phyloP scores from a whole-genome alignment of 2,888 invertebrate genomes.

The Craniophora ligustri region DNA sequence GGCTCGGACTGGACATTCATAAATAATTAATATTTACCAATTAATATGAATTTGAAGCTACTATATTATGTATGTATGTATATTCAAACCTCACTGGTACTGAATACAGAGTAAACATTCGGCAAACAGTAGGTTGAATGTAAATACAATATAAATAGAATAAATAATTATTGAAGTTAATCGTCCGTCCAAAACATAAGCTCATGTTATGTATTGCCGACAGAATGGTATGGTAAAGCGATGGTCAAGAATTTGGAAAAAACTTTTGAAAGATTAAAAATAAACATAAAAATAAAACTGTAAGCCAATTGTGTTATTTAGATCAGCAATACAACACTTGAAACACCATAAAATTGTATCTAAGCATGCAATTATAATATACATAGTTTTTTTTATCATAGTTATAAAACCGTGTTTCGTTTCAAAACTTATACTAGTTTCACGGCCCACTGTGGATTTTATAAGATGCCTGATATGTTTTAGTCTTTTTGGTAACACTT shows the following conservation, averaged over 20 bases:
- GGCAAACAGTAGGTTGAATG: neutral
- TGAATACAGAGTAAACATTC: conserved; percentile 8
- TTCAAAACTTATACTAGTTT: conserved; percentile 45
- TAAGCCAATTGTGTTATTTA: conserved; percentile 78
- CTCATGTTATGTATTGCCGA: conserved; percentile 83
- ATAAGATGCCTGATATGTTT: conserved; percentile 43
- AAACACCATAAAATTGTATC: conserved; percentile 53
- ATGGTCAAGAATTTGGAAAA: conserved; percentile 72
- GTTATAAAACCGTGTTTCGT: conserved; percentile 50
- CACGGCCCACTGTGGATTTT: conserved; percentile 38
- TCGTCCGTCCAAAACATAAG: conserved; percentile 60
- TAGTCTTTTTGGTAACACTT: conserved; percentile 50
- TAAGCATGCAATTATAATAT: conserved; percentile 61
- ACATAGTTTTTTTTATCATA: conserved; percentile 42
- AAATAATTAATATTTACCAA: conserved; percentile 1
- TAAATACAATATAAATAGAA: neutral
- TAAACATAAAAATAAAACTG: conserved; percentile 54
- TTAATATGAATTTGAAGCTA: neutral
- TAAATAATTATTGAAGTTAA: neutral
- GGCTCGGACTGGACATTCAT: conserved; percentile 26
- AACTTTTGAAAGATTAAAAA: conserved; percentile 54
- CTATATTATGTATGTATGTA: neutral
- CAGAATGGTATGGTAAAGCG: conserved; percentile 72
- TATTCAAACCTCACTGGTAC: neutral
- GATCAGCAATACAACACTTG: conserved; percentile 51